Evolutionary conservation across 2,888 invertebrate species (phyloP).

Genomic region (Acutogordius australiensis): DNA sequence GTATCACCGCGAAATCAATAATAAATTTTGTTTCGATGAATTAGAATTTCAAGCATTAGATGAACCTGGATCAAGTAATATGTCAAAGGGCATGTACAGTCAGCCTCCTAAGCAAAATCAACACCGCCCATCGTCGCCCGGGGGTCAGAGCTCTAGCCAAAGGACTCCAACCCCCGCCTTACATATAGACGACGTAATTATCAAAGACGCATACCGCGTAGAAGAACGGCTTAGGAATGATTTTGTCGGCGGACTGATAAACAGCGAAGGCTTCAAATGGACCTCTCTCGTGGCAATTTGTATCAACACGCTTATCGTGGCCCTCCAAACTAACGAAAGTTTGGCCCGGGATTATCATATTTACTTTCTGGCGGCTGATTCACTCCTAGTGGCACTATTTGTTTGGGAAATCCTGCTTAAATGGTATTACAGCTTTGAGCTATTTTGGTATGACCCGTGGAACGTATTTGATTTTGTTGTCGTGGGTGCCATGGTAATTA

Average conservation of each 20-base stretch:
- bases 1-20: too few relatives aligned
- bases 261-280: neutral
- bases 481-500: neutral
- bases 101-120: too few relatives aligned
- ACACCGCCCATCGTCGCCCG: too few relatives aligned
- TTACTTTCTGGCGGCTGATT: neutral
- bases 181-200: neutral
- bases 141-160: neutral
- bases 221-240: neutral
- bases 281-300: neutral
- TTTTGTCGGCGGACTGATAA: neutral
- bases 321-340: neutral
- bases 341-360: neutral
- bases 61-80: too few relatives aligned
- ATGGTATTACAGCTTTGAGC: neutral
- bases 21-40: too few relatives aligned
- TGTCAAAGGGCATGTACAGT: too few relatives aligned
- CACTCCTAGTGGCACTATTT: neutral
- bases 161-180: too few relatives aligned
- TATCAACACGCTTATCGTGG: neutral
- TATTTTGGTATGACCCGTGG: neutral
- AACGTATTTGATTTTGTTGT: constrained; percentile 8
- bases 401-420: neutral
- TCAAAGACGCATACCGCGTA: neutral
- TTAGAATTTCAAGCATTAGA: too few relatives aligned